These are phyloP conservation scores for Netelia virgata DNA, from an alignment of 2,888 invertebrate genomes.

Conservation along the genomic window DNA sequence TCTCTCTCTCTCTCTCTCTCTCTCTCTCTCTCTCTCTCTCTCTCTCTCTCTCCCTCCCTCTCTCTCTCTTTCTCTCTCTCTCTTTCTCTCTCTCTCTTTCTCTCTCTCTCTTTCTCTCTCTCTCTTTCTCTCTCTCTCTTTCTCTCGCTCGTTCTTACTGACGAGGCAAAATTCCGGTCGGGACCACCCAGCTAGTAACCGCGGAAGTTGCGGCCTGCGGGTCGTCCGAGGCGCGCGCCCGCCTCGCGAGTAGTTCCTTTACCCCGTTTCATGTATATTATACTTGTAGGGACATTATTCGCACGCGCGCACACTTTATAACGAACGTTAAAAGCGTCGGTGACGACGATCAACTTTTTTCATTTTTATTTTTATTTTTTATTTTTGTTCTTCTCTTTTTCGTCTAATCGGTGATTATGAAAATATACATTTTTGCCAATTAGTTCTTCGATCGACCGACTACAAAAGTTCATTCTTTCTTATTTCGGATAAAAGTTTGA, in stretches of 20 bases:
- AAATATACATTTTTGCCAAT: too few species aligned
- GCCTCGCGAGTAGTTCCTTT: constrained; percentile 33
- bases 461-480: too few species aligned
- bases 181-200: constrained; percentile 79
- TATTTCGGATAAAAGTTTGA: too few species aligned
- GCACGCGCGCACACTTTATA: constrained; percentile 26
- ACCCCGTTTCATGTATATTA: constrained; percentile 14
- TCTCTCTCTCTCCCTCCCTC: not conserved
- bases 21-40: constrained; percentile 35
- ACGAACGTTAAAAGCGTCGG: not conserved
- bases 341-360: constrained; percentile 8
- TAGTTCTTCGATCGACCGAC: too few species aligned
- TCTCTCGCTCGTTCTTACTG: not conserved
- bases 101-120: not conserved
- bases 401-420: not conserved
- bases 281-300: constrained; percentile 55
- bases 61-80: not conserved
- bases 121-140: not conserved
- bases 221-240: constrained; percentile 61
- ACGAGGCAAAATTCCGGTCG: constrained; percentile 56
- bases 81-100: constrained; percentile 31
- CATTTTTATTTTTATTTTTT: not conserved
- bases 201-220: constrained; percentile 78
- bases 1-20: not conserved
- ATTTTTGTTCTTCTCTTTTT: not conserved